phyloP scores from a whole-genome alignment of 2,113 vertebrate genomes.

The Arizona elegans region DNA sequence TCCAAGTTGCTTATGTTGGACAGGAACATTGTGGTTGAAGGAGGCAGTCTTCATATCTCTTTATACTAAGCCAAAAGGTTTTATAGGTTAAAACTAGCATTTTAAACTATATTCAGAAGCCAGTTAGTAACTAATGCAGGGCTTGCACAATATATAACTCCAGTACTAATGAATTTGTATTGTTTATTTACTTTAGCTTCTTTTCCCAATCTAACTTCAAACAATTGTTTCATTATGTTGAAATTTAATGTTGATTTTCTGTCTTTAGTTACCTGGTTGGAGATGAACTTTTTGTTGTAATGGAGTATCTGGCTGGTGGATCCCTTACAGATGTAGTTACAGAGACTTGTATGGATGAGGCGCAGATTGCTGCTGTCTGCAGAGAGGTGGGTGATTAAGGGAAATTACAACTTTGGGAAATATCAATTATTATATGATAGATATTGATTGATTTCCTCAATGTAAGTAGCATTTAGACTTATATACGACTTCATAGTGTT shows the following conservation, averaged over 20 bases:
- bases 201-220: not conserved
- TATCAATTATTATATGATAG: not conserved
- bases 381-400: conserved; percentile 79
- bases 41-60: not conserved
- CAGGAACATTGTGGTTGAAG: not conserved
- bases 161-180: not conserved
- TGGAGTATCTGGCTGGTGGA: conserved; percentile 97
- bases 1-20: not conserved
- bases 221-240: not conserved
- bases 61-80: not conserved
- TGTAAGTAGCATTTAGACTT: not conserved
- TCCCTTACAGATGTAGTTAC: conserved; percentile 97
- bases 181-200: not conserved
- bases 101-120: not conserved
- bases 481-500: no score
- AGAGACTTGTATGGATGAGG: conserved; percentile 98
- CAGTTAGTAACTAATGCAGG: not conserved
- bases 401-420: not conserved
- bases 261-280: conserved; percentile 88
- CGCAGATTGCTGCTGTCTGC: conserved; percentile 97
- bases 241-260: conserved; percentile 33
- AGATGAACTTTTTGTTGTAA: conserved; percentile 96
- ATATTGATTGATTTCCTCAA: not conserved
- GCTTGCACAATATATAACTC: not conserved
- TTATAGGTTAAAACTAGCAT: not conserved